A percentile compares a stretch with the other conserved stretches of the same genome.
Evolutionary conservation across 2,113 vertebrate species (phyloP).

Genomic region (Petaurus breviceps): DNA sequence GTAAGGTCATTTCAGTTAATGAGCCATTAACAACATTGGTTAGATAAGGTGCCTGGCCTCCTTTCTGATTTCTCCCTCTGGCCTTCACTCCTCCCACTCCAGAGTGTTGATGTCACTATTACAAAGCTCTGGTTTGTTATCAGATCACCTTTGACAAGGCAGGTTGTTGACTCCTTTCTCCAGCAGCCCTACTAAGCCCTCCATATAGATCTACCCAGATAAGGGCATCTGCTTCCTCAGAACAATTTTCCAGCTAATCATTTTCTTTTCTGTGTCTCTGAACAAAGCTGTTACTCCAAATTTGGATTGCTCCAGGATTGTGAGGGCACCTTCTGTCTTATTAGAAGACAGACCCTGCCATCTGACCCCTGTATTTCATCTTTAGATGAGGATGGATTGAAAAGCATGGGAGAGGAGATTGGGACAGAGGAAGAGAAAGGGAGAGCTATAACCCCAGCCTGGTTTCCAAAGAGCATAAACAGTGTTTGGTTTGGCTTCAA

Average conservation of each 20-base stretch:
- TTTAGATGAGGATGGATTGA: constrained; percentile 31
- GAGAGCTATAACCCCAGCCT: constrained; percentile 79
- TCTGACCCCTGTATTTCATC: constrained; percentile 31
- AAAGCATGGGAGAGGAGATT: constrained; percentile 6
- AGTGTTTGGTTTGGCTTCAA: constrained; percentile 83
- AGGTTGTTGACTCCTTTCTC: background rate
- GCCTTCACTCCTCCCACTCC: background rate
- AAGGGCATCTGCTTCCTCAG: background rate
- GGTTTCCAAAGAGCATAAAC: constrained; percentile 72
- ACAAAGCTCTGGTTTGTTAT: background rate
- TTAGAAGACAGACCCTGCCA: constrained; percentile 47
- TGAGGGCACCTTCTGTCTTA: constrained; percentile 48
- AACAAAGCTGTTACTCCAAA: background rate
- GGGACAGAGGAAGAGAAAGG: constrained; percentile 60
- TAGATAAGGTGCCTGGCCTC: background rate
- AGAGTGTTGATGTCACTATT: background rate
- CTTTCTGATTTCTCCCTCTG: background rate
- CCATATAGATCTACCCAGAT: background rate
- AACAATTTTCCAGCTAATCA: background rate
- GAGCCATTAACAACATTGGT: background rate
- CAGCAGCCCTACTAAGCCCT: background rate
- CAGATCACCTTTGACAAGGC: constrained; percentile 11
- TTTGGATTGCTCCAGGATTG: background rate
- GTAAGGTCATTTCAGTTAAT: background rate
- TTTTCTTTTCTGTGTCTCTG: background rate